phyloP scores from a whole-genome alignment of 1,140 invertebrate species.

The Euglossa dilemma region DNA sequence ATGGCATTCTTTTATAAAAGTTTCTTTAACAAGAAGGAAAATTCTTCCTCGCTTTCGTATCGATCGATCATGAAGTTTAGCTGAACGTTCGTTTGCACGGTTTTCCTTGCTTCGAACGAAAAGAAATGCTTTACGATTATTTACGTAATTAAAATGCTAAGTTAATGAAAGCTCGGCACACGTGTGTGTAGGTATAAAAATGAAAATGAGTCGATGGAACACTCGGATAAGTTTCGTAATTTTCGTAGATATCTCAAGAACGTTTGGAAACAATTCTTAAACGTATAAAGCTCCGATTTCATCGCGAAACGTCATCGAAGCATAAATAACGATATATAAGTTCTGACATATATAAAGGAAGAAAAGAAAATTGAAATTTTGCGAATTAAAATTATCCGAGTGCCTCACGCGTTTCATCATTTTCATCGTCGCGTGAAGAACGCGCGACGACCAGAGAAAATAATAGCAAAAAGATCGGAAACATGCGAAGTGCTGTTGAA shows the following conservation, averaged over 20 bases:
- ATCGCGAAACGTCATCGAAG: background rate
- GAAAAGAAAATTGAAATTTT: background rate
- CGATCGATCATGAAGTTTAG: background rate
- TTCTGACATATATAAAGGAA: no score
- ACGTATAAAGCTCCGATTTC: no score
- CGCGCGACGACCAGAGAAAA: background rate
- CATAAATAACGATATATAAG: background rate
- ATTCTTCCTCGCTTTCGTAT: background rate
- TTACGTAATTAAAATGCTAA: conserved; percentile 9
- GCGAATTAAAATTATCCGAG: background rate
- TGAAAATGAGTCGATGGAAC: background rate
- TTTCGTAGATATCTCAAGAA: background rate
- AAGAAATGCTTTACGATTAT: background rate
- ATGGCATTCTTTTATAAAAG: conserved; percentile 40
- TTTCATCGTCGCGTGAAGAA: no score
- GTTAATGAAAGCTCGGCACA: background rate
- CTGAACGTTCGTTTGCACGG: background rate
- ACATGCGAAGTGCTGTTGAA: background rate
- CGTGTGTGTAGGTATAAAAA: background rate
- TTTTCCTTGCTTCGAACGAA: background rate
- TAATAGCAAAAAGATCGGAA: background rate
- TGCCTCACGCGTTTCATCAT: background rate
- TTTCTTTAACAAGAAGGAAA: conserved; percentile 23
- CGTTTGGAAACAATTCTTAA: background rate
- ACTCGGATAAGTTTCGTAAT: background rate